These are phyloP conservation scores for Tanypteryx hageni DNA, from an alignment of 2,888 invertebrate genomes.

Conservation along the genomic window DNA sequence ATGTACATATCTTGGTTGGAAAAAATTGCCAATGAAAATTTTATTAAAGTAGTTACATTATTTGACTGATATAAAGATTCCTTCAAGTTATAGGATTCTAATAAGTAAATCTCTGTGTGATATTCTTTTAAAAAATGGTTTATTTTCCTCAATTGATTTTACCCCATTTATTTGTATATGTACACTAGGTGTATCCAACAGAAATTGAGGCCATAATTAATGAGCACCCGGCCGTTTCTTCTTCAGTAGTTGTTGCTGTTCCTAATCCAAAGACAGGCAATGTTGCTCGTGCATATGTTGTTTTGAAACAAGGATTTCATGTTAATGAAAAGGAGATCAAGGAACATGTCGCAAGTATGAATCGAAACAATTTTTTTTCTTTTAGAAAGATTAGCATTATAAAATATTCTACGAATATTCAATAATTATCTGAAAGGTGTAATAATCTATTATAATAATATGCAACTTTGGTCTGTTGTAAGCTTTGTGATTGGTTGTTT, in stretches of 20 bases:
- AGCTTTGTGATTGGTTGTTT: too few species aligned
- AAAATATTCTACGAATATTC: neutral
- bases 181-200: slow-evolving; percentile 24
- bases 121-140: too few species aligned
- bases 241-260: slow-evolving; percentile 39
- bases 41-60: too few species aligned
- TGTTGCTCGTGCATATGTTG: slow-evolving; percentile 50
- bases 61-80: too few species aligned
- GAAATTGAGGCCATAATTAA: slow-evolving; percentile 57
- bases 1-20: too few species aligned
- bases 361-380: neutral
- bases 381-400: neutral
- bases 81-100: too few species aligned
- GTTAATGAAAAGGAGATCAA: slow-evolving; percentile 17
- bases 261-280: slow-evolving; percentile 4
- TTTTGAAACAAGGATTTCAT: neutral
- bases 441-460: neutral
- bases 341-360: slow-evolving; percentile 12
- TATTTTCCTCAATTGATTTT: too few species aligned
- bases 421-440: neutral
- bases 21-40: too few species aligned
- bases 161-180: too few species aligned
- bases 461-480: neutral
- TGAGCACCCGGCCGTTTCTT: slow-evolving; percentile 8
- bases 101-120: too few species aligned